Evolutionary conservation across 2,113 vertebrate species (phyloP), one percentile per base, ranked within the genome.

Genomic region (Typhlomys cinereus): DNA sequence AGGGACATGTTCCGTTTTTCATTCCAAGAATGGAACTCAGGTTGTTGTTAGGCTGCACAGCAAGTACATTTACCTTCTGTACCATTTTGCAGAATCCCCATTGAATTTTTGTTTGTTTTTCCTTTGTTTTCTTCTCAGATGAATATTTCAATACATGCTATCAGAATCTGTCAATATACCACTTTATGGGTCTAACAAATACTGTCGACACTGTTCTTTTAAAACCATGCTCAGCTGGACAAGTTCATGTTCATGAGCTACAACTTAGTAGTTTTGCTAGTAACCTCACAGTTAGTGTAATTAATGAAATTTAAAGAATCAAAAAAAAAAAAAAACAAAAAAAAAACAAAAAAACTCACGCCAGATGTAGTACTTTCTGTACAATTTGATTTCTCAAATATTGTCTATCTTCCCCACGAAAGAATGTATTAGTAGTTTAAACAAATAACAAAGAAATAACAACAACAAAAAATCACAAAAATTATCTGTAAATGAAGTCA

Each of bases 61-160:
- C n/a, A n/a, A n/a, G n/a, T n/a, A n/a, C n/a, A n/a, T n/a, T n/a
- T n/a, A n/a, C n/a, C n/a, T n/a, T n/a, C n/a, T n/a, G n/a, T n/a
- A n/a, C n/a, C n/a, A n/a, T n/a, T n/a, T n/a, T n/a, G n/a, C n/a
- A n/a, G n/a, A n/a, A n/a, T n/a, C n/a, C n/a, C n/a, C n/a, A n/a
- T n/a, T n/a, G n/a, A n/a, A n/a, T n/a, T n/a, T n/a, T n/a, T n/a
- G n/a, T n/a, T n/a, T n/a, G n/a, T n/a, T n/a, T n/a, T 57, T 12
- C 54, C 54, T 57, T 20, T 57, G 54, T 20, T 20, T 57, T 20
- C 54, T n/a, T n/a, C n/a, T n/a, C 3, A 66, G 31, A 34, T 44
- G 31, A 86, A 67, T 85, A 80, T 59, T 90, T 74, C 70, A 89
- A 92, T 52, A 73, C 76, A 69, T 82, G 25, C 69, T 61, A 27